These are phyloP conservation scores for Anoplolepis gracilipes DNA, from an alignment of 1,140 invertebrate species.

Conservation along the genomic window DNA sequence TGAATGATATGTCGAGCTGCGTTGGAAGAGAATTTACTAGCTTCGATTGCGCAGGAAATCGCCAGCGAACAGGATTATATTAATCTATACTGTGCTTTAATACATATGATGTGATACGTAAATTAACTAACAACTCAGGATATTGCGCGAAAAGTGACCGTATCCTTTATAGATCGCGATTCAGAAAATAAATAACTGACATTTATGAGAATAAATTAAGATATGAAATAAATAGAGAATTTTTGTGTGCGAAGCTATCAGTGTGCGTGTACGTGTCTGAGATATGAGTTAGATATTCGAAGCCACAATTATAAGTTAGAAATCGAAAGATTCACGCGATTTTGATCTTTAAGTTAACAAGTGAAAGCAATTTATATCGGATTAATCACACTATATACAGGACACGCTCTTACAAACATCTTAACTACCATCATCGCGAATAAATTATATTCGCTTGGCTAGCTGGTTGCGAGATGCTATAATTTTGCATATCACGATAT, in stretches of 20 bases:
- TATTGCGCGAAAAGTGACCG: neutral
- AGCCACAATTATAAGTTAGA: neutral
- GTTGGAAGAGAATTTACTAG: slow-evolving; percentile 36
- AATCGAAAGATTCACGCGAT: neutral
- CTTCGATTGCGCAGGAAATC: neutral
- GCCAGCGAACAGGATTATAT: neutral
- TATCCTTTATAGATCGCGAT: neutral
- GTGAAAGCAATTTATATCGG: slow-evolving; percentile 6
- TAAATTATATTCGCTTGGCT: slow-evolving; percentile 2
- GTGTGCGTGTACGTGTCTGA: neutral
- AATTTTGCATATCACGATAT: no score
- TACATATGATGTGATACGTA: slow-evolving; percentile 6
- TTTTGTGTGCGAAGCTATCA: neutral
- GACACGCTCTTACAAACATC: slow-evolving; percentile 1
- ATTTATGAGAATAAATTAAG: neutral
- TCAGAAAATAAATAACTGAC: neutral
- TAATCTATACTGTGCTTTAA: neutral
- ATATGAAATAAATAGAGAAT: neutral
- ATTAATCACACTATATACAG: neutral
- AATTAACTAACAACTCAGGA: slow-evolving; percentile 6
- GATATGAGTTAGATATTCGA: no score
- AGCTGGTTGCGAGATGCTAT: neutral
- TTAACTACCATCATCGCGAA: neutral
- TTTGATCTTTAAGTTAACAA: slow-evolving; percentile 14
- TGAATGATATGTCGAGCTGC: slow-evolving; percentile 25